Evolutionary conservation across 2,113 vertebrate species (phyloP).

Genomic region (Notiomystis cincta): DNA sequence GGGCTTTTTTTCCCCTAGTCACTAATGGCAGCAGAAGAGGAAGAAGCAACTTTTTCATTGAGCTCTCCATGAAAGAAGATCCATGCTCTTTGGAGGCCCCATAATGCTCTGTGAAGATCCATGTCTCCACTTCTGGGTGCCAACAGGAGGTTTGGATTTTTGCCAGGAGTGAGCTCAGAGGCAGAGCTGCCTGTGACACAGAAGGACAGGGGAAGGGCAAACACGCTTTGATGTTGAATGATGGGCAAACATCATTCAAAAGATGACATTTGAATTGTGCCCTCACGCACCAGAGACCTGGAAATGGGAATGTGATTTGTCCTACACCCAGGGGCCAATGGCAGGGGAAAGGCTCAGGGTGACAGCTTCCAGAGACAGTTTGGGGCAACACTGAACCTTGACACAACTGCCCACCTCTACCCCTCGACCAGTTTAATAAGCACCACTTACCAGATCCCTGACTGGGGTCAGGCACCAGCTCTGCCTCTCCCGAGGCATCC

Average conservation of each 20-base stretch:
- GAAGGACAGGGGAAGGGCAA: neutral
- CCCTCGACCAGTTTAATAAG: neutral
- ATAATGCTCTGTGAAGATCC: neutral
- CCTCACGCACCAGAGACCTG: neutral
- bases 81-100: neutral
- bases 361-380: neutral
- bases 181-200: neutral
- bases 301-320: neutral
- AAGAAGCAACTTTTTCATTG: neutral
- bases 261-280: neutral
- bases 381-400: neutral
- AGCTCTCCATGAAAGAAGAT: neutral
- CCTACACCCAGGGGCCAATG: neutral
- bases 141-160: neutral
- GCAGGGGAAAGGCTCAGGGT: neutral
- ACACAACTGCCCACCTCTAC: accelerated
- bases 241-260: slow-evolving; percentile 12
- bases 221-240: neutral
- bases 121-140: neutral
- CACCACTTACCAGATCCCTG: neutral
- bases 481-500: neutral
- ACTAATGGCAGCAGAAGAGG: neutral
- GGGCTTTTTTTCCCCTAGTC: accelerated
- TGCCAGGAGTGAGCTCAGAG: neutral
- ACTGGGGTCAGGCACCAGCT: neutral